A percentile compares a stretch with the other conserved stretches of the same genome.
These are phyloP conservation scores for Neomicropteryx cornuta DNA, from an alignment of 1,140 invertebrate genomes.

Conservation along the genomic window DNA sequence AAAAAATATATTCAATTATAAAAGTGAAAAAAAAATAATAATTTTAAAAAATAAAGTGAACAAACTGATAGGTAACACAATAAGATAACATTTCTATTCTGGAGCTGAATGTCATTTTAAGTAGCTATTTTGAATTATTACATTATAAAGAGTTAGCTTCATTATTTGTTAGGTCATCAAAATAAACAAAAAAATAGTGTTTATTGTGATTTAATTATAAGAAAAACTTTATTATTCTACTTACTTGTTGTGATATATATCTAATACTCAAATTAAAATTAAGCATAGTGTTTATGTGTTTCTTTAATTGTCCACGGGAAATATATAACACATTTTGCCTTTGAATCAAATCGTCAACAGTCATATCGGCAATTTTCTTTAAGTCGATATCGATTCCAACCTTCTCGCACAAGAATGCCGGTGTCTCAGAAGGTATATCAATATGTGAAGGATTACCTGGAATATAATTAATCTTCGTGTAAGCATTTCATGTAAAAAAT, in stretches of 20 bases:
- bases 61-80: too few relatives aligned
- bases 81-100: too few relatives aligned
- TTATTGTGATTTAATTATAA: constrained; percentile 5
- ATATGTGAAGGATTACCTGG: constrained; percentile 40
- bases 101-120: too few relatives aligned
- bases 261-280: constrained; percentile 80
- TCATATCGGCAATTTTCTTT: constrained; percentile 81
- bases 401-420: constrained; percentile 86
- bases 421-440: constrained; percentile 64
- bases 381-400: constrained; percentile 81
- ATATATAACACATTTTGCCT: constrained; percentile 75
- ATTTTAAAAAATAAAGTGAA: constrained; percentile 6
- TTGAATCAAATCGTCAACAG: constrained; percentile 72
- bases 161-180: too few relatives aligned
- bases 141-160: too few relatives aligned
- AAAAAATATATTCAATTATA: constrained; percentile 11
- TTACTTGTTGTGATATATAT: constrained; percentile 81
- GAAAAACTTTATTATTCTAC: too few relatives aligned
- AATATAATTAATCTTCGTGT: constrained; percentile 24
- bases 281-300: constrained; percentile 77
- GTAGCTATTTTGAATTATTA: too few relatives aligned
- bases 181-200: too few relatives aligned
- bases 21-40: constrained; percentile 6
- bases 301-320: constrained; percentile 75
- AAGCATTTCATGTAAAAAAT: constrained; percentile 14